Percentiles rank a stretch among this genome's conserved stretches.
Conservation (phyloP, 2,888 invertebrate genomes). For the Agrochola lota region DNA sequence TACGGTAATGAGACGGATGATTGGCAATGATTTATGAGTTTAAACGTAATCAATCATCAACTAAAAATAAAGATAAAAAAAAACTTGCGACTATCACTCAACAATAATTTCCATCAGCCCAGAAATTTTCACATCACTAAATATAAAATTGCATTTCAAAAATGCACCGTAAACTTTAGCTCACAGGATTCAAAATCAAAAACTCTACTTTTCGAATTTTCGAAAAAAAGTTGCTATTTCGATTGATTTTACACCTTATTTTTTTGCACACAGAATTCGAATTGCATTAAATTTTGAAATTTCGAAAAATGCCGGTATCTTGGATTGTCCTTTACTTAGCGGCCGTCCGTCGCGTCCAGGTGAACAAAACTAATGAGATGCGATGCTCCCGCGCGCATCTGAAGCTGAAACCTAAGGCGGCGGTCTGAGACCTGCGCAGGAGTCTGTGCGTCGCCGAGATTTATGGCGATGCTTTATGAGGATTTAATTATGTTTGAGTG, state of each 20-base stretch:
- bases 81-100: conserved; percentile 47
- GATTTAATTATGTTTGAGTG: neutral
- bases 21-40: conserved; percentile 52
- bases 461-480: conserved; percentile 15
- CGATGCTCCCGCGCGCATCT: conserved; percentile 68
- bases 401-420: conserved; percentile 75
- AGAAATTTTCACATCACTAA: conserved; percentile 57
- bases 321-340: conserved; percentile 56
- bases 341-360: conserved; percentile 73
- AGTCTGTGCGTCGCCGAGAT: conserved; percentile 19
- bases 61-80: conserved; percentile 16
- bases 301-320: conserved; percentile 33
- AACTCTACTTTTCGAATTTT: neutral
- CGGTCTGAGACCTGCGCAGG: conserved; percentile 57
- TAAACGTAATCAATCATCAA: conserved; percentile 47
- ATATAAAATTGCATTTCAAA: conserved; percentile 9
- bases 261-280: conserved; percentile 31
- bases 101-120: conserved; percentile 57
- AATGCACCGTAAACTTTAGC: conserved; percentile 28
- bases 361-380: conserved; percentile 71
- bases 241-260: conserved; percentile 42
- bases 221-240: neutral
- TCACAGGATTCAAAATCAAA: conserved; percentile 16
- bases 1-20: conserved; percentile 42
- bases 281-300: conserved; percentile 30